Base-by-base conservation (phyloP, 2,888 invertebrate species). In the Cylloceria caligata region DNA sequence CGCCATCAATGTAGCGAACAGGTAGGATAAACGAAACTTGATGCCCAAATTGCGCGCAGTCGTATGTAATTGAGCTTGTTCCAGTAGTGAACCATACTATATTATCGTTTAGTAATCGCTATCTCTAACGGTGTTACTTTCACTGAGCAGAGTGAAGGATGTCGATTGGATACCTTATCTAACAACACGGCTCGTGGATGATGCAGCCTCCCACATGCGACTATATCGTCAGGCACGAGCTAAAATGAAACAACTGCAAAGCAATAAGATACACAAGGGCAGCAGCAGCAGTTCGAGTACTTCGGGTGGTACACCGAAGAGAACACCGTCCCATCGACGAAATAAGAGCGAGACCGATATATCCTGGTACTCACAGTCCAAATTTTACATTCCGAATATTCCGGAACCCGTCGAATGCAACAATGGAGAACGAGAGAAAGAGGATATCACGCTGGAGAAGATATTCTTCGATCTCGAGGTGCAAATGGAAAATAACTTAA, bases 101-200 rank as follows among this genome's bases (percentile, higher is more conserved):
- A 9, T 16, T 62, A 9, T 62, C 11, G 19, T 6, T 24, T 2
- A 52, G 24, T 21, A 62, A 72, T 71, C 24, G 27, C 49, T 65
- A 27, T 52, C 62, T 60, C 36, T 9, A 72, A 67, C 21, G 3
- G 34, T 39, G 5, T 65, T 69, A 49, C 42, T 77, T 81, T 83
- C 49, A 69, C 78, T 39, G 30, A 36, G 42, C 82, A 94, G 95
- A 86, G 93, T 97, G 60, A 97, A 97, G 94, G 96, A 96, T 90
- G 96, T 98, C 13, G 97, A 98, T 92, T 98, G 98, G 97, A 96
- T 97, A 87, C 96, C 97, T 45, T 96, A 97, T 88, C 94, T 98
- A 80, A 98, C 98, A 21, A 97, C 97, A 39, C 94, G 96, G 83
- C 94, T 98, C 80, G 97, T 98, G 1, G 98, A 98, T 93, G 98